These are phyloP conservation scores for Schizaphis graminum DNA, from an alignment of 2,888 invertebrate genomes.

Conservation along the genomic window DNA sequence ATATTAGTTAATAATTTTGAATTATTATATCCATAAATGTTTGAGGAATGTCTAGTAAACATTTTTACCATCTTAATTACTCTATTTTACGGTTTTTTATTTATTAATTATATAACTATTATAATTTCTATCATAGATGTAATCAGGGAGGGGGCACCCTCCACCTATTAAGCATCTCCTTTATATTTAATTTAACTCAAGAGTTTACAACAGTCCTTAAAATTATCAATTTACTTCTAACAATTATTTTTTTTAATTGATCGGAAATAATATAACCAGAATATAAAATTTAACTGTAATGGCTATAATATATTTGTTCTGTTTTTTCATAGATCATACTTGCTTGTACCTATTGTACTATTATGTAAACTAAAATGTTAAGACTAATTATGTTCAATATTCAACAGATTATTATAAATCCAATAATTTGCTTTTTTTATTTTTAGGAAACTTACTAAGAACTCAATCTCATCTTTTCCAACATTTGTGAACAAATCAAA, in stretches of 20 bases:
- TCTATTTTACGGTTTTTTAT: no score
- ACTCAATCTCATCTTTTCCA: conserved; percentile 75
- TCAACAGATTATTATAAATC: neutral
- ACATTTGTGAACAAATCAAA: conserved; percentile 70
- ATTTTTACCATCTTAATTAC: no score
- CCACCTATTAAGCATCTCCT: neutral
- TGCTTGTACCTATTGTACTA: neutral
- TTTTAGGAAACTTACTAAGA: conserved; percentile 75
- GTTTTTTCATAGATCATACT: neutral
- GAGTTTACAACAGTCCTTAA: neutral
- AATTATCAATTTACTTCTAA: neutral
- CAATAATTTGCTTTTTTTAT: conserved; percentile 9
- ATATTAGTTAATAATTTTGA: no score
- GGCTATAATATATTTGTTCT: neutral
- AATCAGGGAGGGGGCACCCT: no score
- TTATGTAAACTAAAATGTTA: neutral
- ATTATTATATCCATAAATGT: no score
- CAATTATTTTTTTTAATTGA: neutral
- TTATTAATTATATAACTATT: no score
- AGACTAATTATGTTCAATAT: neutral
- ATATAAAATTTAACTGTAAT: neutral
- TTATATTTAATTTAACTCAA: neutral
- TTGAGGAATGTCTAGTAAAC: no score
- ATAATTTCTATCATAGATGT: no score
- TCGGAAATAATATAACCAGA: neutral